Evolutionary conservation across 2,888 invertebrate genomes (phyloP).

Genomic region (Baronia brevicornis): DNA sequence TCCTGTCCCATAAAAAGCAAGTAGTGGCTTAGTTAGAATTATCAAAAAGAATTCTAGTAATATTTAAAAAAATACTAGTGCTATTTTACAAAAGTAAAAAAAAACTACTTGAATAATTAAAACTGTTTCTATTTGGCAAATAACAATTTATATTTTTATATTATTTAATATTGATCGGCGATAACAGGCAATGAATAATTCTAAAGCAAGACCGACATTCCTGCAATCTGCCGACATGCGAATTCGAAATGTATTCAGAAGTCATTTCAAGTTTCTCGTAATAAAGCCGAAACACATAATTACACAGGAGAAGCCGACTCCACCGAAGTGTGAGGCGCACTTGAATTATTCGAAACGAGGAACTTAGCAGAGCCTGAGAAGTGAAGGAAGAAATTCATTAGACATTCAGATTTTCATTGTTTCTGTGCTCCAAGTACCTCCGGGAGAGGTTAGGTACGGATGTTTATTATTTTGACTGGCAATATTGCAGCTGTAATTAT

Average conservation of each 20-base stretch:
- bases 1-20: too few species aligned
- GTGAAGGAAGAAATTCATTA: constrained; percentile 45
- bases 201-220: too few species aligned
- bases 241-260: constrained; percentile 39
- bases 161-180: too few species aligned
- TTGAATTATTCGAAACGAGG: constrained; percentile 43
- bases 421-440: constrained; percentile 30
- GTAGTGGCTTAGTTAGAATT: too few species aligned
- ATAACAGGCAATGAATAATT: too few species aligned
- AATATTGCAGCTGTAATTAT: constrained; percentile 33
- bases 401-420: constrained; percentile 47
- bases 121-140: too few species aligned
- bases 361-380: constrained; percentile 31
- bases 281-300: constrained; percentile 55
- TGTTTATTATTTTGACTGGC: constrained; percentile 37
- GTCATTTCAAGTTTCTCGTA: constrained; percentile 44
- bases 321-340: constrained; percentile 31
- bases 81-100: too few species aligned
- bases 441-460: constrained; percentile 35
- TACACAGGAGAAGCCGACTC: constrained; percentile 36
- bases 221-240: constrained; percentile 24
- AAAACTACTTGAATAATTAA: too few species aligned
- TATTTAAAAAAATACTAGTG: too few species aligned
- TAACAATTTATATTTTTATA: too few species aligned
- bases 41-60: too few species aligned